phyloP scores from a whole-genome alignment of 2,888 invertebrate species.

The Catotricha subobsoleta region DNA sequence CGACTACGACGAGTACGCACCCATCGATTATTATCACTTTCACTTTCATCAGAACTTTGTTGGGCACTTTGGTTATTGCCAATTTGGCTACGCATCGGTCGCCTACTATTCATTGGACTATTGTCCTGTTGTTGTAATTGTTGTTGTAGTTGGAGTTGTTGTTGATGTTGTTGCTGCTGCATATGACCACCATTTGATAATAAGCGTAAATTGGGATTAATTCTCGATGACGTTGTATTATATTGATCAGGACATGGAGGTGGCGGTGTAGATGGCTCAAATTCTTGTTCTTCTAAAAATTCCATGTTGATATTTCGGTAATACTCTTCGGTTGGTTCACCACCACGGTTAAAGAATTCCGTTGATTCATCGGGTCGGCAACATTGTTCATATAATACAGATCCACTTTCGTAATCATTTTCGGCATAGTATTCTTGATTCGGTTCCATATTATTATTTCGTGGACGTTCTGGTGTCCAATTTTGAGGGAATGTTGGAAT shows the following conservation, averaged over 20 bases:
- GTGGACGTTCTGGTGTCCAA: constrained; percentile 13
- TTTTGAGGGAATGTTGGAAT: constrained; percentile 19
- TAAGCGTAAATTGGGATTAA: constrained; percentile 1
- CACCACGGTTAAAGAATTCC: constrained; percentile 17
- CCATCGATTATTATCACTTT: constrained; percentile 17
- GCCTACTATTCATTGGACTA: constrained; percentile 7
- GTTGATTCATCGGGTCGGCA: constrained; percentile 16
- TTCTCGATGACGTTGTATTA: too few relatives aligned
- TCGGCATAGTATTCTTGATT: constrained; percentile 13
- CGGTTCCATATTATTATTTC: not conserved
- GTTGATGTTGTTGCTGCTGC: constrained; percentile 10
- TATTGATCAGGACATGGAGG: constrained; percentile 6
- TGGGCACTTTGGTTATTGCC: constrained; percentile 7
- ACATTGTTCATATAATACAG: constrained; percentile 18
- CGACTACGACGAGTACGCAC: constrained; percentile 15
- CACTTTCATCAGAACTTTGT: constrained; percentile 17
- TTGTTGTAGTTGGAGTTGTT: constrained; percentile 10
- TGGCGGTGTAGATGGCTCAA: constrained; percentile 17
- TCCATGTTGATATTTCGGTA: constrained; percentile 19
- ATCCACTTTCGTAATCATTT: constrained; percentile 18
- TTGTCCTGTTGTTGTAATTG: constrained; percentile 8
- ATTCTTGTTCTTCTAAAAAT: constrained; percentile 17
- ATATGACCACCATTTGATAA: not conserved
- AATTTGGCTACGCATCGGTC: constrained; percentile 7
- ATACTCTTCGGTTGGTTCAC: constrained; percentile 19